These are phyloP conservation scores for Tenualosa ilisha DNA, from an alignment of 2,797 vertebrate genomes.

Conservation along the genomic window DNA sequence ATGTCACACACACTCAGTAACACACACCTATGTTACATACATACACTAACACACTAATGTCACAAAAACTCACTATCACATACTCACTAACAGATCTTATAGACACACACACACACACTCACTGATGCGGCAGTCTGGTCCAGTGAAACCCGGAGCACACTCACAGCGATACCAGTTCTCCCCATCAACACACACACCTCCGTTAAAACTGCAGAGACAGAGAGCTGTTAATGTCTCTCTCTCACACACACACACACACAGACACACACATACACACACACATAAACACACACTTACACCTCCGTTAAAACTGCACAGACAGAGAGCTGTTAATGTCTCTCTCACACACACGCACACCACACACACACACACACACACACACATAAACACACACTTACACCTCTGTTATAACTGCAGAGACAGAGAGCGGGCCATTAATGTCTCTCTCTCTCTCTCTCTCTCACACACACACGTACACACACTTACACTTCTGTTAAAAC, in stretches of 20 bases:
- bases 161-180: constrained; percentile 97
- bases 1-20: neutral
- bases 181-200: constrained; percentile 89
- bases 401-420: too few species aligned
- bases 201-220: constrained; percentile 82
- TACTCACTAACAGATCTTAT: neutral
- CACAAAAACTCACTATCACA: neutral
- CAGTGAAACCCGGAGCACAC: constrained; percentile 90
- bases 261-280: neutral
- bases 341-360: too few species aligned
- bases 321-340: too few species aligned
- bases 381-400: too few species aligned
- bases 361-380: too few species aligned
- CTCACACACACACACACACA: neutral
- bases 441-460: too few species aligned
- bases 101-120: constrained; percentile 64
- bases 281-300: neutral
- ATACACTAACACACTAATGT: too few species aligned
- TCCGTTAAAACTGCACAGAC: too few species aligned
- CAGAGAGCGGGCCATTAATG: too few species aligned
- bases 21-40: neutral
- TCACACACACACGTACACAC: too few species aligned
- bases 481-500: too few species aligned
- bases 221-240: neutral
- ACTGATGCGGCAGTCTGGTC: constrained; percentile 97